phyloP scores from a whole-genome alignment of 2,888 invertebrate species.

The Mycalesis mineus region DNA sequence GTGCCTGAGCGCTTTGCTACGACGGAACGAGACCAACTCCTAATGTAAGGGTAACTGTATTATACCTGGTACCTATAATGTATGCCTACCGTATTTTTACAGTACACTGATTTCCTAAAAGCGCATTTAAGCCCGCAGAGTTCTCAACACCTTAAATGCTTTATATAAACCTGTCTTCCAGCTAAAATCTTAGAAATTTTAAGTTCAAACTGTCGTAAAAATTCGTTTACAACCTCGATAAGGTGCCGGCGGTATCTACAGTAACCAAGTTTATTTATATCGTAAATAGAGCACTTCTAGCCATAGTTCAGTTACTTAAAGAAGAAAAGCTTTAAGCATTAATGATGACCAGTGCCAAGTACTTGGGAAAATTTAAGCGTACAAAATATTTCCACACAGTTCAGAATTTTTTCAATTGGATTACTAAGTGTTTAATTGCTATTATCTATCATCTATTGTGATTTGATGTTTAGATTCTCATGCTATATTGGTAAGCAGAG shows the following conservation, averaged over 20 bases:
- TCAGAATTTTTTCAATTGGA: neutral
- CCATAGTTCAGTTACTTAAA: neutral
- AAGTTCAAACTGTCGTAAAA: slow-evolving; percentile 21
- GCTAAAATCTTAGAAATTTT: slow-evolving; percentile 10
- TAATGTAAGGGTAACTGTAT: too few species aligned
- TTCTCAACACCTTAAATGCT: neutral
- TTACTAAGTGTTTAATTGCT: too few species aligned
- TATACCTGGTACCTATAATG: too few species aligned
- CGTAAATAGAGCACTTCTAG: neutral
- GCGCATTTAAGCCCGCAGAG: too few species aligned
- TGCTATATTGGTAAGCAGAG: too few species aligned
- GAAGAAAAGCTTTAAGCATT: neutral
- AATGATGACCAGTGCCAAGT: neutral
- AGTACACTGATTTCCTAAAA: neutral
- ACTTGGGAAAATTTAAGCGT: neutral
- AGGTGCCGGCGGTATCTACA: slow-evolving; percentile 6
- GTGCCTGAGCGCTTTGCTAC: too few species aligned
- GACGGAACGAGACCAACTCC: too few species aligned
- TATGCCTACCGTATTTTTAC: neutral
- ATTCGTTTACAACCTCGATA: slow-evolving; percentile 25
- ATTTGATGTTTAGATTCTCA: too few species aligned
- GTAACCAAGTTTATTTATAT: slow-evolving; percentile 1
- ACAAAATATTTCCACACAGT: neutral
- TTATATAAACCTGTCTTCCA: neutral
- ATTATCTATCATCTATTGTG: too few species aligned